A percentile compares a stretch with the other conserved stretches of the same genome.
phyloP scores from a whole-genome alignment of 2,113 vertebrate species.

The Carollia perspicillata region DNA sequence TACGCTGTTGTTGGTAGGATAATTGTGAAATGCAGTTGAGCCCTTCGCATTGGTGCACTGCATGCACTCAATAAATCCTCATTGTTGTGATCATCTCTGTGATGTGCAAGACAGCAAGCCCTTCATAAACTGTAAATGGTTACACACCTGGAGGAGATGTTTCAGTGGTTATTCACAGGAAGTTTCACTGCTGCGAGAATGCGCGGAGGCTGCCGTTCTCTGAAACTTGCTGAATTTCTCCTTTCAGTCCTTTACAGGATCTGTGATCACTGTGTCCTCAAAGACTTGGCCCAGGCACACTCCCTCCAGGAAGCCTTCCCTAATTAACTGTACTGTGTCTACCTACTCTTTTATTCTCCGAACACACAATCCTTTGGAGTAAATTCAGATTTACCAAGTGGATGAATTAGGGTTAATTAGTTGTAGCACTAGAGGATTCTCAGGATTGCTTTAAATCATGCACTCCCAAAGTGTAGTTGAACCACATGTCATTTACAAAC shows the following conservation, averaged over 20 bases:
- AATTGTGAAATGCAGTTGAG: background rate
- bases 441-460: constrained; percentile 25
- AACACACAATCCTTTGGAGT: background rate
- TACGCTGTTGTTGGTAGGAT: background rate
- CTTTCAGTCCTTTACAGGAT: background rate
- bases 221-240: background rate
- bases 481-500: constrained; percentile 45
- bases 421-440: constrained; percentile 29
- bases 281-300: constrained; percentile 12
- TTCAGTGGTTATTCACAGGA: background rate
- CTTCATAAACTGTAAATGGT: background rate
- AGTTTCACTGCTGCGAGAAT: background rate
- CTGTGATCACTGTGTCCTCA: background rate
- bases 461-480: constrained; percentile 25
- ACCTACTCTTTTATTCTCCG: constrained; percentile 23
- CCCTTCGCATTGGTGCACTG: background rate
- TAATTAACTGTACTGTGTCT: constrained; percentile 31
- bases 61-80: background rate
- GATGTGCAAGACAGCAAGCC: background rate
- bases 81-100: background rate
- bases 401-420: constrained; percentile 62
- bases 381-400: constrained; percentile 54
- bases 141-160: background rate
- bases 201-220: background rate
- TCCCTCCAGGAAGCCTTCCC: constrained; percentile 45